These are phyloP conservation scores for Lingula anatina DNA, from an alignment of 2,888 invertebrate genomes.

Conservation along the genomic window DNA sequence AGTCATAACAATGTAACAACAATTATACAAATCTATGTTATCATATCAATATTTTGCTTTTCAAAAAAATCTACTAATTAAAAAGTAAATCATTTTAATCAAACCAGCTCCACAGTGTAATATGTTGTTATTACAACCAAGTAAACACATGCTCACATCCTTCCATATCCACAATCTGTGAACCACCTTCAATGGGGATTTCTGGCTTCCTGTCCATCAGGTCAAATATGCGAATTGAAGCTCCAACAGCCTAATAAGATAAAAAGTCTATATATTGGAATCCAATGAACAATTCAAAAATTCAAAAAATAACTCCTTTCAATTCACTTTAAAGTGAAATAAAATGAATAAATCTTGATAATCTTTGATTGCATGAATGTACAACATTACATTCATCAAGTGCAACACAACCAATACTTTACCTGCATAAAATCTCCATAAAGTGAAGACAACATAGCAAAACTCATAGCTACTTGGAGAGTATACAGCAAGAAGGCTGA, in stretches of 20 bases:
- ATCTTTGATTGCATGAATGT: no score
- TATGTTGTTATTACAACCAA: no score
- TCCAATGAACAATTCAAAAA: not conserved
- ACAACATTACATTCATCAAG: no score
- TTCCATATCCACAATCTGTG: constrained; percentile 15
- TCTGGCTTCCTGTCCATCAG: constrained; percentile 37
- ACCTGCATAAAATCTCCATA: constrained; percentile 51
- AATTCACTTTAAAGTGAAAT: no score
- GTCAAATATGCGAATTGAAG: constrained; percentile 44
- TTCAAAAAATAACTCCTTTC: not conserved
- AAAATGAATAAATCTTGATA: no score
- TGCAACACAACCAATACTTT: constrained; percentile 2
- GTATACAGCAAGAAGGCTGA: constrained; percentile 49
- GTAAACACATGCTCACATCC: no score
- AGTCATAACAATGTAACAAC: no score
- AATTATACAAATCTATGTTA: no score
- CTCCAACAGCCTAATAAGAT: constrained; percentile 41
- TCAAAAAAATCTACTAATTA: no score
- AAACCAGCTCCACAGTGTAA: no score
- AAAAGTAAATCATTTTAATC: no score
- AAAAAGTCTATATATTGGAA: not conserved
- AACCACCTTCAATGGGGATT: constrained; percentile 24
- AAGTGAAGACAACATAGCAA: constrained; percentile 43
- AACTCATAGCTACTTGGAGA: constrained; percentile 46
- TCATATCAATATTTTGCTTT: no score